phyloP scores from a whole-genome alignment of 2,797 vertebrate species.

The Scomberomorus guttatus region DNA sequence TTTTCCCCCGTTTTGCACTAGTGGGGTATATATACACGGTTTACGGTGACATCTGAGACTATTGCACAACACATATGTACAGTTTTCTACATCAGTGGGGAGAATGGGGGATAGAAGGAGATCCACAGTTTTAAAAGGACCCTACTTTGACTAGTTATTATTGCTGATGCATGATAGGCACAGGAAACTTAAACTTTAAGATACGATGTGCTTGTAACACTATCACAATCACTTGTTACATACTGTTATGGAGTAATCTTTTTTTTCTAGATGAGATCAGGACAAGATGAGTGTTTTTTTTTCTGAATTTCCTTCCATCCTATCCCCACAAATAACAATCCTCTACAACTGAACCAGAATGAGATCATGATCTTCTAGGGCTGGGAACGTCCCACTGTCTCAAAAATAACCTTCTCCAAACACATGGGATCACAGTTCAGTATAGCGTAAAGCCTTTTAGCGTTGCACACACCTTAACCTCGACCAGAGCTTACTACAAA shows the following conservation, averaged over 20 bases:
- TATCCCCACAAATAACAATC: conserved; percentile 51
- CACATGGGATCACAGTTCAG: conserved; percentile 40
- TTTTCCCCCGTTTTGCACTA: conserved; percentile 45
- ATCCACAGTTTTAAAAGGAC: conserved; percentile 48
- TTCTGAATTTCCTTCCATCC: conserved; percentile 67
- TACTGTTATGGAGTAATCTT: conserved; percentile 53
- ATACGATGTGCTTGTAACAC: conserved; percentile 63
- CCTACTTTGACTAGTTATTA: conserved; percentile 65
- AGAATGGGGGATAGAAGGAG: conserved; percentile 64
- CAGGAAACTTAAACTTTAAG: conserved; percentile 61
- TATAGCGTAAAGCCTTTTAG: conserved; percentile 42
- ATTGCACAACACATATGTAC: conserved; percentile 75
- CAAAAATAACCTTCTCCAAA: conserved; percentile 38
- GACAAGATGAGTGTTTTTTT: conserved; percentile 10
- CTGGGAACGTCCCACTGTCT: conserved; percentile 30
- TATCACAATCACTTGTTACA: conserved; percentile 41
- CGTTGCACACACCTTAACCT: conserved; percentile 71
- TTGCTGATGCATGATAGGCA: conserved; percentile 80
- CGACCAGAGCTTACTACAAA: conserved; percentile 35
- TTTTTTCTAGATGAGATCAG: conserved; percentile 41
- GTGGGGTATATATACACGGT: conserved; percentile 52
- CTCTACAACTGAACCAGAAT: conserved; percentile 42
- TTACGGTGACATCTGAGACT: conserved; percentile 60
- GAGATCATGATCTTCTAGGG: conserved; percentile 24
- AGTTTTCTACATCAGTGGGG: conserved; percentile 73